Conservation (phyloP, 2,113 vertebrate species). For the Etia nguti region DNA sequence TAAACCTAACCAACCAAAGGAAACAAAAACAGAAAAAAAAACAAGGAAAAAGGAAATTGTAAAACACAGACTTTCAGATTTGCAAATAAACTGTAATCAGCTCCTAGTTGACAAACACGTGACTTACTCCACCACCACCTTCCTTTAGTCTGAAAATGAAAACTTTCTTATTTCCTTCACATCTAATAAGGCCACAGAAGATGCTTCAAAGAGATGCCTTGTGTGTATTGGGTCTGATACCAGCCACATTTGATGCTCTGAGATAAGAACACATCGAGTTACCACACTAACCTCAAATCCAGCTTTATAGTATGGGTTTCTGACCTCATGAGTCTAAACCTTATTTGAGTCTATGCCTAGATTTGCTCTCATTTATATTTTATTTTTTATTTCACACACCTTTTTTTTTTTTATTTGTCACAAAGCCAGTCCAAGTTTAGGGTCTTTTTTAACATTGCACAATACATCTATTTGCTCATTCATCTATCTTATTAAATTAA, state of each 20-base stretch:
- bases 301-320: neutral
- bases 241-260: neutral
- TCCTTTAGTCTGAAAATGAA: neutral
- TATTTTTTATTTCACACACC: neutral
- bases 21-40: neutral
- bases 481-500: slow-evolving; percentile 52
- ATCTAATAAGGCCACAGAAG: neutral
- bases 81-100: neutral
- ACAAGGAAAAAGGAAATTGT: neutral
- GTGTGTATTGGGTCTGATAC: neutral
- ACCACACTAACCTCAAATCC: neutral
- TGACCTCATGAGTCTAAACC: neutral
- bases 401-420: neutral
- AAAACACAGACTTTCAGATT: neutral
- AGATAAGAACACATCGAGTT: neutral
- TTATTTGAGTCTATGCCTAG: neutral
- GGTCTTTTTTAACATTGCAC: neutral
- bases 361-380: neutral
- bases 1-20: neutral
- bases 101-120: neutral
- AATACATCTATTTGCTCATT: slow-evolving; percentile 30
- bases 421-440: neutral
- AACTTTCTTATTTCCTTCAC: neutral
- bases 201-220: neutral
- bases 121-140: neutral